Evolutionary conservation across 2,113 vertebrate genomes (phyloP).

Genomic region (Raphicerus campestris): DNA sequence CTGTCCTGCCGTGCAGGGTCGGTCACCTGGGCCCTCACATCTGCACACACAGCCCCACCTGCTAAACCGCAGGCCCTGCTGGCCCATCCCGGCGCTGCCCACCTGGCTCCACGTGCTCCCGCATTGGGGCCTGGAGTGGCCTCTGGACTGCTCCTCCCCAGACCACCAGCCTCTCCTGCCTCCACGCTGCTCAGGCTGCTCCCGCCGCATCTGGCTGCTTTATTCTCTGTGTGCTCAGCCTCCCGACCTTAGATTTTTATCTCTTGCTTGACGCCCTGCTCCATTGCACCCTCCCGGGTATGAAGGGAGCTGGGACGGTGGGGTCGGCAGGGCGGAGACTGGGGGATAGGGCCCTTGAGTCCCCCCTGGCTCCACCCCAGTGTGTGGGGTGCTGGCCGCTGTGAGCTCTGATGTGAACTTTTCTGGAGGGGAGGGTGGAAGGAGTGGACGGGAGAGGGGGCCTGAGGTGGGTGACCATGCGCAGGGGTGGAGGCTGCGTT

Average conservation of each 20-base stretch:
- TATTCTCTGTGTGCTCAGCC: too few species aligned
- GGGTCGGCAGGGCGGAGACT: accelerated
- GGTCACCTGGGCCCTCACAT: not conserved
- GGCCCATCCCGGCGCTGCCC: not conserved
- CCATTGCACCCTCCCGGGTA: not conserved
- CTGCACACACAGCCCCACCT: not conserved
- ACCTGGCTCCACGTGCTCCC: too few species aligned
- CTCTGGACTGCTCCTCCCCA: not conserved
- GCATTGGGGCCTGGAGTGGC: accelerated
- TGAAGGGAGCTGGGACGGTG: too few species aligned
- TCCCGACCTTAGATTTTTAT: too few species aligned
- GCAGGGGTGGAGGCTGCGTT: not conserved
- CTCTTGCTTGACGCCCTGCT: not conserved
- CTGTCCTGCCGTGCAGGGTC: not conserved
- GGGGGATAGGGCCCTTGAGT: not conserved
- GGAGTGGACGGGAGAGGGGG: not conserved
- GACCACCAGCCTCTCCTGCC: not conserved
- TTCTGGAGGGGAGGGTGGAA: not conserved
- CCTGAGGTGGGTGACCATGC: accelerated
- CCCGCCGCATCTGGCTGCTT: accelerated
- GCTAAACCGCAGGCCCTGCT: not conserved
- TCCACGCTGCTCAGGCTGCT: not conserved
- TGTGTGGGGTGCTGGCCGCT: accelerated
- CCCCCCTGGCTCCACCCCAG: not conserved
- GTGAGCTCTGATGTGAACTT: not conserved